Evolutionary conservation across 2,113 vertebrate species (phyloP).

Genomic region (Glaucidium brasilianum): DNA sequence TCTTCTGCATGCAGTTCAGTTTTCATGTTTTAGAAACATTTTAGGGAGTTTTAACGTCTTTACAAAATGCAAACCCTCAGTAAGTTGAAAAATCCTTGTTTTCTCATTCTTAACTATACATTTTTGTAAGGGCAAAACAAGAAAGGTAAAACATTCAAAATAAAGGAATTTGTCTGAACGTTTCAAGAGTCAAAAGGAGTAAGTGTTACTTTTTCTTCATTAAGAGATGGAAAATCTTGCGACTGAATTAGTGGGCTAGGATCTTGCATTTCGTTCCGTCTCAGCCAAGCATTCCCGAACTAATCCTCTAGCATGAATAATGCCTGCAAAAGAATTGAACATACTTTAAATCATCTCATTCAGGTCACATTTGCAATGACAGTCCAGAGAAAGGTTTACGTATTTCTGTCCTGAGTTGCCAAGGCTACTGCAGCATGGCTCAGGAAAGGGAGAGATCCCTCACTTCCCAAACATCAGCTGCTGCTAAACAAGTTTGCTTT

Average conservation of each 20-base stretch:
- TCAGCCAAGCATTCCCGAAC: constrained; percentile 97
- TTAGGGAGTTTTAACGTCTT: constrained; percentile 3
- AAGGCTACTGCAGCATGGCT: not conserved
- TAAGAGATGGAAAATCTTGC: not conserved
- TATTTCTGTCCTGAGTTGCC: not conserved
- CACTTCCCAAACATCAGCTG: not conserved
- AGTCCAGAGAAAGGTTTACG: not conserved
- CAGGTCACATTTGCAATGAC: not conserved
- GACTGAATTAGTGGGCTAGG: constrained; percentile 73
- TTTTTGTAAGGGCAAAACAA: constrained; percentile 37
- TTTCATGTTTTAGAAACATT: constrained; percentile 41
- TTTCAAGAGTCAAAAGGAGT: constrained; percentile 29
- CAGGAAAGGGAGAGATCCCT: not conserved
- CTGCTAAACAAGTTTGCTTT: not conserved
- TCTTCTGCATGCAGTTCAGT: constrained; percentile 49
- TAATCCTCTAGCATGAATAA: constrained; percentile 94
- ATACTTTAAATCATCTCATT: not conserved
- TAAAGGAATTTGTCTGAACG: constrained; percentile 37
- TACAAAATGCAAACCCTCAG: constrained; percentile 56
- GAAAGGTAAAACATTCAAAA: constrained; percentile 36
- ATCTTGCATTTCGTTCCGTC: constrained; percentile 94
- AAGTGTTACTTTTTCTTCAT: constrained; percentile 22
- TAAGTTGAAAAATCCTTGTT: constrained; percentile 49
- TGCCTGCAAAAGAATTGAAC: constrained; percentile 76
- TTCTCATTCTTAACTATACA: constrained; percentile 42